Evolutionary conservation across 2,797 vertebrate species (phyloP), one percentile per base, ranked within the genome.

Genomic region (Mallotus villosus): DNA sequence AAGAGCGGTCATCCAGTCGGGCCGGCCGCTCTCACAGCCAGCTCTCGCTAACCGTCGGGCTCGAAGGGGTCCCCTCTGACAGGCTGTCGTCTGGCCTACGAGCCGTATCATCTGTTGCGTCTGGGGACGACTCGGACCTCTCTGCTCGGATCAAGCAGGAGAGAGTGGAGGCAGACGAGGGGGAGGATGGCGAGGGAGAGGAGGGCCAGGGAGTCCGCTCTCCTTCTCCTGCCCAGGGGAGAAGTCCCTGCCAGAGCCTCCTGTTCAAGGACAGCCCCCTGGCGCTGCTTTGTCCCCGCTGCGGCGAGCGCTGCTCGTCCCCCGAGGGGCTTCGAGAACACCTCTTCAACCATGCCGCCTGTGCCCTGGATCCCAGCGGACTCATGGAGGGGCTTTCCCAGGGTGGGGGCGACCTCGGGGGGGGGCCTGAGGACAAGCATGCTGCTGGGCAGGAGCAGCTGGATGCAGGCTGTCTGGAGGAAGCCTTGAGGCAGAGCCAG

Each of bases 271-370:
- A 91, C 29, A 78, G 84, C 65, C 81, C 92, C 74, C 92, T 82
- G 74, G 88, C 87, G 9, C 93, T 96, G 79, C 81, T 94, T 65
- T 98, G 97, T 73, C 97, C 97, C 49, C 97, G 95, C 76, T 99
- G 97, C 0, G 97, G 97, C 1, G 95, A 98, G 70, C 93, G 92
- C 68, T 99, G 97, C 21, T 90, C 94, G 32, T 96, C 96, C 1
- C 94, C 94, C 0, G 89, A 90, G 5, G 93, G 87, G 46, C 87
- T 99, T 65, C 90, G 95, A 21, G 95, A 98, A 72, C 97, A 98
- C 82, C 84, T 99, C 68, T 94, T 97, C 81, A 95, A 91, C 41
- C 97, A 99, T 0, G 92, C 95, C 2, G 92, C 93, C 0, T 93
- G 92, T 68, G 91, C 92, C 0, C 93, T 97, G 5, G 94, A 96